Base-by-base conservation (phyloP, 1,140 invertebrate species). In the Steinernema khuongi region DNA sequence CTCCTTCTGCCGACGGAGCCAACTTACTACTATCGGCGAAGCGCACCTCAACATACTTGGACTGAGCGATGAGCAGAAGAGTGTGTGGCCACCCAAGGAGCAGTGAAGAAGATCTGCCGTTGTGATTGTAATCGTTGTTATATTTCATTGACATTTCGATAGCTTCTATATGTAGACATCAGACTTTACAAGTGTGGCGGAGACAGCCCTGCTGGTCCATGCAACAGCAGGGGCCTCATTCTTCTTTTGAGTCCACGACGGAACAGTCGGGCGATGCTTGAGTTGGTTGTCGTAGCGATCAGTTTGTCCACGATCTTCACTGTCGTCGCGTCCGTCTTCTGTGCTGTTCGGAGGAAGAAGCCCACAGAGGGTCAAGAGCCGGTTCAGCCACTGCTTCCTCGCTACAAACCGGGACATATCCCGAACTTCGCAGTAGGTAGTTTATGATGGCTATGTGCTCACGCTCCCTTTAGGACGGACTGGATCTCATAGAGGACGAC, bases 401-500 rank as follows among this genome's bases (percentile, higher is more conserved):
- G 50, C 50, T 60, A 60, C 50, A 60, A 60, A 26, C 50, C 50
- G 14, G 50, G 50, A 7, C 50, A 60, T 22, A 60, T 60, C 14
- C 50, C 50, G 14, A 60, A 60, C 50, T 60, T 60, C 19, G 50
- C 50, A 22, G 50, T 60, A 60, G 50, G 14, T 60, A 11, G 19
- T n/a, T 22, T 26, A n/a, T 60, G n/a, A 4, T 14, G 14, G 2
- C 50, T 60, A 60, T 4, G 7, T 4, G 14, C 26, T 60, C 36
- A 41, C 7, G 26, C 19, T 60, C 14, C 22, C 26, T 60, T 22
- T 22, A 60, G 50, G 50, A 60, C 19, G 50, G 50, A 7, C 2
- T 60, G 2, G 50, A 60, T 60, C 50, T 60, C 50, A 60, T 60
- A 14, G 50, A 60, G 22, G 50, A 60, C 19, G 50, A 60, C 19